phyloP scores from a whole-genome alignment of 2,888 invertebrate species.

The Drosophila mercatorum region DNA sequence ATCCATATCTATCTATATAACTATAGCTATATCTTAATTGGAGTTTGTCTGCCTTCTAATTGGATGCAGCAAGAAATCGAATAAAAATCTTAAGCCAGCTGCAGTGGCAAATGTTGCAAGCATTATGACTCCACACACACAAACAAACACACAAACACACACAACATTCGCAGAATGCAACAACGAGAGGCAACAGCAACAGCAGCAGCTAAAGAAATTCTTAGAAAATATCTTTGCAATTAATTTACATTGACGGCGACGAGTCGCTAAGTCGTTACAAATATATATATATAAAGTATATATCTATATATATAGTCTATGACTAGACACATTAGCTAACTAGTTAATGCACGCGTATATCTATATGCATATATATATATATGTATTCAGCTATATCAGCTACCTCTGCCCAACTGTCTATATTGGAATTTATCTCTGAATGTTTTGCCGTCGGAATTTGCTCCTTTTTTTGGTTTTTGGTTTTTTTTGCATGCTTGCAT shows the following conservation, averaged over 20 bases:
- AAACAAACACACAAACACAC: background rate
- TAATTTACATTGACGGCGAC: slow-evolving; percentile 45
- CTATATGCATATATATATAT: background rate
- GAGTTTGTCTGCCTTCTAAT: slow-evolving; percentile 58
- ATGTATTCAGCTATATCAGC: background rate
- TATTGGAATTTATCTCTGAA: slow-evolving; percentile 4
- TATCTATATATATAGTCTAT: background rate
- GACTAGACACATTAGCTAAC: background rate
- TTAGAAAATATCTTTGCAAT: slow-evolving; percentile 51
- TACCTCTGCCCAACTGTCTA: background rate
- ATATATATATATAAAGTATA: background rate
- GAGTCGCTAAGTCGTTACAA: slow-evolving; percentile 11
- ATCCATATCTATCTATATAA: slow-evolving; percentile 31
- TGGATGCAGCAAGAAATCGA: slow-evolving; percentile 38
- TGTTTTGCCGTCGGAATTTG: slow-evolving; percentile 58
- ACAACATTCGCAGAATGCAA: slow-evolving; percentile 38
- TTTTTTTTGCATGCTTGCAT: slow-evolving; percentile 51
- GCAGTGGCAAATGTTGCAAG: slow-evolving; percentile 22
- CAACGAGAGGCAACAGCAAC: slow-evolving; percentile 4
- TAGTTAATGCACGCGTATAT: background rate
- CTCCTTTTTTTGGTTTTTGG: slow-evolving; percentile 22
- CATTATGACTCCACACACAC: background rate
- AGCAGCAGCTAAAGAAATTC: slow-evolving; percentile 35
- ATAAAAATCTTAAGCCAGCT: slow-evolving; percentile 36
- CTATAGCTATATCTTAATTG: slow-evolving; percentile 55